Conservation (phyloP, 2,113 vertebrate genomes). For the Onychostruthus taczanowskii region DNA sequence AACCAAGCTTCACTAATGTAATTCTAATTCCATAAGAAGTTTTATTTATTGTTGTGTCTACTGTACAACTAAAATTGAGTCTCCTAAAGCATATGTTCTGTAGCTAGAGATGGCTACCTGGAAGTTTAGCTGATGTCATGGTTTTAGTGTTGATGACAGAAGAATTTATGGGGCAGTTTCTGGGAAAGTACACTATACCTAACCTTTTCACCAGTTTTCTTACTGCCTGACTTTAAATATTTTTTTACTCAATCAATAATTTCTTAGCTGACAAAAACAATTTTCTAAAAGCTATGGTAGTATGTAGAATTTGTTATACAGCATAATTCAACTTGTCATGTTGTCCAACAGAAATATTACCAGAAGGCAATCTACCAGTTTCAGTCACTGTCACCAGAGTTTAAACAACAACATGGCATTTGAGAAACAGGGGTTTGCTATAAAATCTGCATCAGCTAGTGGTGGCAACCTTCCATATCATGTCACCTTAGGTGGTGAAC, state of each 20-base stretch:
- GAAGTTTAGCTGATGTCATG: background rate
- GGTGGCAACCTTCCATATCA: background rate
- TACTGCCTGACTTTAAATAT: slow-evolving; percentile 50
- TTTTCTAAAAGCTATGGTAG: slow-evolving; percentile 50
- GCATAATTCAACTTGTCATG: slow-evolving; percentile 58
- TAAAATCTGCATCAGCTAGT: slow-evolving; percentile 9
- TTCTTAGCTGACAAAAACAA: slow-evolving; percentile 63
- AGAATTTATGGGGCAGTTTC: background rate
- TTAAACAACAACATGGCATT: slow-evolving; percentile 31
- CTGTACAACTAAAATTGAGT: background rate
- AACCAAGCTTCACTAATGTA: background rate
- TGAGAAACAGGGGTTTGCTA: slow-evolving; percentile 25
- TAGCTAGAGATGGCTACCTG: background rate
- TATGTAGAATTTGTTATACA: slow-evolving; percentile 60
- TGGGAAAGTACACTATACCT: background rate
- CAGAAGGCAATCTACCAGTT: slow-evolving; percentile 46
- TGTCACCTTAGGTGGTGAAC: background rate
- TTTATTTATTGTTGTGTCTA: background rate
- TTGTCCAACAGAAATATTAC: slow-evolving; percentile 59
- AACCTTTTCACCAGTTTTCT: slow-evolving; percentile 36
- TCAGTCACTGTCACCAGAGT: slow-evolving; percentile 45
- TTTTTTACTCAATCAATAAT: slow-evolving; percentile 64
- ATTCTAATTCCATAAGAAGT: background rate
- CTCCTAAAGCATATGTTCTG: background rate
- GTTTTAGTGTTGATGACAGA: background rate